These are phyloP conservation scores for Alentia gelatinosa DNA, from an alignment of 2,888 invertebrate species.

Conservation along the genomic window DNA sequence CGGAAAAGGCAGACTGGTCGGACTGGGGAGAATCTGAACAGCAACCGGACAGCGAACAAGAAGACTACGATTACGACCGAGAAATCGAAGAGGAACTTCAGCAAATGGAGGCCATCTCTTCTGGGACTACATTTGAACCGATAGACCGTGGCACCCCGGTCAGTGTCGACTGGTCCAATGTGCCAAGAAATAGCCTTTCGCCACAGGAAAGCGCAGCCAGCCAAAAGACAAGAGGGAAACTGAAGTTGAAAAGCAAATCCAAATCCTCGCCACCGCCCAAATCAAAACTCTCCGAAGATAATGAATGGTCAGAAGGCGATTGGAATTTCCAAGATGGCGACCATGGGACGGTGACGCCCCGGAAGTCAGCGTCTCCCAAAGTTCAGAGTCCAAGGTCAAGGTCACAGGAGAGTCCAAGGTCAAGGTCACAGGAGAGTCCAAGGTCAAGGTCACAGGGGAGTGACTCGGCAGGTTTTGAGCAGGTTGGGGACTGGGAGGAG, in stretches of 20 bases:
- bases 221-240: neutral
- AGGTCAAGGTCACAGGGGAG: neutral
- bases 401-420: neutral
- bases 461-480: neutral
- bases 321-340: slow-evolving; percentile 19
- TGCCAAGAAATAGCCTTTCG: neutral
- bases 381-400: neutral
- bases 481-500: neutral
- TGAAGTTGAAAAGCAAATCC: neutral
- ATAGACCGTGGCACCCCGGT: neutral
- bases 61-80: neutral
- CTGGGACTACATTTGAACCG: neutral
- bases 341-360: neutral
- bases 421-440: neutral
- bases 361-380: slow-evolving; percentile 1
- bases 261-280: slow-evolving; percentile 12
- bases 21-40: neutral
- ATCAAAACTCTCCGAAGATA: neutral
- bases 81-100: slow-evolving; percentile 10
- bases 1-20: neutral
- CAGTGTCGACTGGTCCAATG: slow-evolving; percentile 11
- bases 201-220: neutral
- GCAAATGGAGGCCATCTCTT: neutral
- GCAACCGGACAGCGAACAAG: neutral
- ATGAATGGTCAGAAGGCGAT: neutral